Evolutionary conservation across 30 jellyfish, hydroid and myxozoan genomes (phyloP), one percentile per base, ranked within the genome.

Genomic region (Rhopilema esculentum): DNA sequence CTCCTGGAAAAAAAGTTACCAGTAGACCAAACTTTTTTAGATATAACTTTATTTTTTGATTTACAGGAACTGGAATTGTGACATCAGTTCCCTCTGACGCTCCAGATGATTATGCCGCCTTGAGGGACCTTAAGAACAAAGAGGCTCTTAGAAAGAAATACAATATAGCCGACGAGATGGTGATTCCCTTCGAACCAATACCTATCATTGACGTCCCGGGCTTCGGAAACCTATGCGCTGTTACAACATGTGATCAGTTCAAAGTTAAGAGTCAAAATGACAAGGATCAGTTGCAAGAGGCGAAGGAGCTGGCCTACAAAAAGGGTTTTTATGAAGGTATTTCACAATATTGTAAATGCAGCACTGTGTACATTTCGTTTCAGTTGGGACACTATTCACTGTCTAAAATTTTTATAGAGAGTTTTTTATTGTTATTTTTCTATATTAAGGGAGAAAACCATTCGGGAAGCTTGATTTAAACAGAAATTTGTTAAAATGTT

Each of bases 51-150:
- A 0, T 81, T 23, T 25, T 69, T 25, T 16, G 33, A 27, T 75
- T 66, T 32, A 7, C 57, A 94, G 99, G 99, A 68, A 96, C 99
- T 96, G 99, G 99, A 0, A 78, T 96, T 50, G 99, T 96, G 29
- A 96, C 98, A n/a, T 91, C 98, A 30, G 99, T 96, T 18, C 99
- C 99, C 12, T 96, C 99, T 0, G 99, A 96, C 53, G 97, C 99
- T 48, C 99, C 99, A 0, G 99, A 96, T 73, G 99, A 96, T 71
- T 96, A 80, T 84, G 99, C 99, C 16, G 99, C 99, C 27, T 83
- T 96, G 29, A 72, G 97, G 17, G 99, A 96, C 76, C 66, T 96
- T 72, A 96, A 96, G 78, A 91, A 91, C 69, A 96, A 96, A 88
- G 97, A 96, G 74, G 92, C 97, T n/a, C 78, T 96, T 52, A 94